These are phyloP conservation scores for Melieria omissa DNA, from an alignment of 2,888 invertebrate species.

Conservation along the genomic window DNA sequence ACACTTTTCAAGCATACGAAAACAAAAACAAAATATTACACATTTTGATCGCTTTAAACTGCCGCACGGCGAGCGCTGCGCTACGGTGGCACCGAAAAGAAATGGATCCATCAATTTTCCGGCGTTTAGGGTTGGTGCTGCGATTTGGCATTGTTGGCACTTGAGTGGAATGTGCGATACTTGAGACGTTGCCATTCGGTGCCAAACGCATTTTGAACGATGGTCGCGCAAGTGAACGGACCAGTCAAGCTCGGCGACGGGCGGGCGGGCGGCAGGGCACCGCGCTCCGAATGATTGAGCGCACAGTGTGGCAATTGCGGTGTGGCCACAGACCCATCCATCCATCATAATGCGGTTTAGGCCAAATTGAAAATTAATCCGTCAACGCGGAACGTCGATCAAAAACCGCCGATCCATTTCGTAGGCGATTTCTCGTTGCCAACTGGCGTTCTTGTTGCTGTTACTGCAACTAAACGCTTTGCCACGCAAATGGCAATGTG, in stretches of 20 bases:
- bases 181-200: conserved; percentile 18
- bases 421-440: conserved; percentile 1
- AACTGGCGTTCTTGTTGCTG: conserved; percentile 8
- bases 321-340: conserved; percentile 40
- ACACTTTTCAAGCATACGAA: no score
- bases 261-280: background rate
- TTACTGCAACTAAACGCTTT: background rate
- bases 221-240: background rate
- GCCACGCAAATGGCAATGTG: background rate
- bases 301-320: background rate
- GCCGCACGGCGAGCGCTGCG: no score
- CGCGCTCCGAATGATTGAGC: conserved; percentile 25
- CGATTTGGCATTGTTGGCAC: no score
- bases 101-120: conserved; percentile 17
- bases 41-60: no score
- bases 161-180: background rate
- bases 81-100: no score
- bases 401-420: conserved; percentile 18
- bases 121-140: conserved; percentile 17
- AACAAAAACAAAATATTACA: no score
- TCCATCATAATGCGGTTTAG: conserved; percentile 60
- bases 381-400: conserved; percentile 51
- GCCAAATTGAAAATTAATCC: conserved; percentile 62
- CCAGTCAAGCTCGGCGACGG: no score
- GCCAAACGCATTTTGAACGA: conserved; percentile 30